Evolutionary conservation across 2,888 invertebrate genomes (phyloP), one percentile per base, ranked within the genome.

Genomic region (Ochropleura leucogaster): DNA sequence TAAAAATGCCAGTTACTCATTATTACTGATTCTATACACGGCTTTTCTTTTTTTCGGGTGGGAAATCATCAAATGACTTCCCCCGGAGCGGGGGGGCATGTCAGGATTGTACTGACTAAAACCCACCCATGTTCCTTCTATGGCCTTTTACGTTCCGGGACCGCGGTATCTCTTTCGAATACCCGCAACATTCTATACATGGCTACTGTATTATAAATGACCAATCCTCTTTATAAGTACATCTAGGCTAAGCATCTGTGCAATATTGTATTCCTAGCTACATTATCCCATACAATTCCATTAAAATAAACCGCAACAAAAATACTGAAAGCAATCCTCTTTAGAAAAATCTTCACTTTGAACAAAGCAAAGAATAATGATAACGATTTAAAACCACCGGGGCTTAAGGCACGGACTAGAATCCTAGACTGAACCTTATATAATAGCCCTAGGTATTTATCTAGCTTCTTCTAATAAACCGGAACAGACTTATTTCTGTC

Each of bases 281-380:
- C 40, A 16, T 60, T 47, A 65, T 18, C 44, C 4, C 30, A 77
- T 30, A 65, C 65, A 64, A 79, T 73, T 46, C 65, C 47, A 62
- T 46, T 44, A 14, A 46, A 42, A 53, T 16, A 16, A 51, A n/a
- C 30, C 49, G n/a, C 40, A 65, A 57, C 40, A 69, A 57, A 57
- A 30, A 74, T 59, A 60, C 70, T 51, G 51, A 30, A 55, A 68
- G 53, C 55, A 75, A 63, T 57, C 49, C 65, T 66, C 82, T 77
- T 55, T 67, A 81, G 74, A 82, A 82, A 83, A 85, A 80, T 82
- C 68, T 76, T 77, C 71, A 64, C 63, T 55, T 53, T 70, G 63
- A 78, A 82, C 82, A 82, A 76, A 82, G 75, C 65, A 69, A 85
- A 85, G 84, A 85, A 79, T 83, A 79, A 85, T 87, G 80, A 68